phyloP scores from a whole-genome alignment of 2,888 invertebrate species.

The Leucoptera coffeella region DNA sequence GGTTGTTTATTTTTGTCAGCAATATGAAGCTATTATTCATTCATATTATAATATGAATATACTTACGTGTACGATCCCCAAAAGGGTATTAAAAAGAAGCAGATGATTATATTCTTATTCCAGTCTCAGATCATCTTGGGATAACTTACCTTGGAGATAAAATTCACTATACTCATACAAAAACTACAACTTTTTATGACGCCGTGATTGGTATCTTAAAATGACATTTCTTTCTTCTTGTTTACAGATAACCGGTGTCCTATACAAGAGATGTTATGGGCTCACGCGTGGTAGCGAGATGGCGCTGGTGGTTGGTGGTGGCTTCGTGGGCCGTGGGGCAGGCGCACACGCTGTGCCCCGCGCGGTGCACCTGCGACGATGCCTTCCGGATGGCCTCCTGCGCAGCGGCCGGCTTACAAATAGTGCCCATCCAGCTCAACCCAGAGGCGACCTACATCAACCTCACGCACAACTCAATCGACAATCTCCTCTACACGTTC shows the following conservation, averaged over 20 bases:
- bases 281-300: conserved; percentile 40
- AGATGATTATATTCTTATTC: too few relatives aligned
- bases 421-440: conserved; percentile 84
- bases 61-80: too few relatives aligned
- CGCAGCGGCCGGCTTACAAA: conserved; percentile 71
- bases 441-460: conserved; percentile 80
- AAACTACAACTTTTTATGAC: too few relatives aligned
- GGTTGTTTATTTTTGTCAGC: too few relatives aligned
- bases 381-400: conserved; percentile 69
- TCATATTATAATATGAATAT: too few relatives aligned
- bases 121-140: too few relatives aligned
- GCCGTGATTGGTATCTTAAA: too few relatives aligned
- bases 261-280: conserved; percentile 52
- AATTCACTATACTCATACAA: conserved; percentile 9
- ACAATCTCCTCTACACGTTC: conserved; percentile 70
- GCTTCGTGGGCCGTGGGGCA: conserved; percentile 49
- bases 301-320: conserved; percentile 44
- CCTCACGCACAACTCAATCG: conserved; percentile 77
- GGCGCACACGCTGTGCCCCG: conserved; percentile 66
- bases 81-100: too few relatives aligned
- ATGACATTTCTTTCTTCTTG: conserved; percentile 7
- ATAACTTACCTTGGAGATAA: too few relatives aligned
- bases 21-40: too few relatives aligned
- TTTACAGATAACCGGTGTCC: conserved; percentile 32
- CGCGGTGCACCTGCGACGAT: conserved; percentile 77